Conservation (phyloP, 1,140 invertebrate species). For the Melanaphis sacchari region DNA sequence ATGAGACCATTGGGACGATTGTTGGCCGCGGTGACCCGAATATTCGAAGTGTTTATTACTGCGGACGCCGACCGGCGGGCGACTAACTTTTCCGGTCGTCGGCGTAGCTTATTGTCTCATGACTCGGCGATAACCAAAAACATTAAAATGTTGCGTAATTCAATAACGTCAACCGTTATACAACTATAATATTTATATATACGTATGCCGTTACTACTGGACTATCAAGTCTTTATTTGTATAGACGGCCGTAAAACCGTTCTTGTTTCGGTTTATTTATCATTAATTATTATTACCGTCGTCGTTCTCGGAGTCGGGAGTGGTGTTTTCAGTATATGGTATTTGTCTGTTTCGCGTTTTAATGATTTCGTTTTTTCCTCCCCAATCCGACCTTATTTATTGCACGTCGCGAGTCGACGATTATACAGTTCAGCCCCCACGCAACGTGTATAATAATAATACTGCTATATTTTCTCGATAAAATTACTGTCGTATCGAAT, state of each 20-base stretch:
- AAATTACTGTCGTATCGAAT: neutral
- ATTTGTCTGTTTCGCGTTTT: neutral
- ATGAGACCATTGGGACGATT: neutral
- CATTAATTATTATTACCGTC: neutral
- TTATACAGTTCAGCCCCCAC: neutral
- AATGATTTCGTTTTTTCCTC: neutral
- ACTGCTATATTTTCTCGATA: neutral
- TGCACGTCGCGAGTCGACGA: neutral
- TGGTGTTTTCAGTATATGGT: neutral
- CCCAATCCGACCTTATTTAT: neutral
- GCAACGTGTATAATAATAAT: neutral
- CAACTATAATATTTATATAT: neutral
- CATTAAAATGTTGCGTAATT: neutral
- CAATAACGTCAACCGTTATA: neutral
- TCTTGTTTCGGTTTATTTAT: neutral
- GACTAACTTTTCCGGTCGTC: conserved; percentile 12
- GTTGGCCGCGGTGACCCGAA: neutral
- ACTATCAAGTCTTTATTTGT: neutral
- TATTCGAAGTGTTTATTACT: neutral
- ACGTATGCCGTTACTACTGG: neutral
- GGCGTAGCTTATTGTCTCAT: neutral
- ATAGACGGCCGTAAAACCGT: neutral
- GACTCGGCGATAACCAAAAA: neutral
- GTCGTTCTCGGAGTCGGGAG: neutral
- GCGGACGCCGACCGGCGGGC: neutral